Conservation (phyloP, 2,113 vertebrate species). For the Ciconia stormi region DNA sequence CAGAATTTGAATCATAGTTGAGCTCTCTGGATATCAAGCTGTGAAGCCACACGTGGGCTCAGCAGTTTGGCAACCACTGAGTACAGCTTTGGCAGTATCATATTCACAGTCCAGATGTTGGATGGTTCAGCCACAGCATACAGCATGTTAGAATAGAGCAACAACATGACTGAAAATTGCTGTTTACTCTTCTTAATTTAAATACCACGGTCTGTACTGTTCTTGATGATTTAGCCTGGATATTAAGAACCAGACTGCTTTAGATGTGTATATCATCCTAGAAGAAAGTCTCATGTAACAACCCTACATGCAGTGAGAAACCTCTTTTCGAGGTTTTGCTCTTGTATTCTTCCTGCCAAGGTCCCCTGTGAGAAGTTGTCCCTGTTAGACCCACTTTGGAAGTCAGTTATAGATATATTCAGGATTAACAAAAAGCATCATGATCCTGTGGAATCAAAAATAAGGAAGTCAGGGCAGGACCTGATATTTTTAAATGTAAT, state of each 20-base stretch:
- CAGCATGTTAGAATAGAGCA: background rate
- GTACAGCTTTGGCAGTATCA: background rate
- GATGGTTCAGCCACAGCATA: background rate
- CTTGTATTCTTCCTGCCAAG: background rate
- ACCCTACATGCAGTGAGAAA: background rate
- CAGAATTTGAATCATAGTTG: slow-evolving; percentile 36
- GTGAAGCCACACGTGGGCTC: slow-evolving; percentile 37
- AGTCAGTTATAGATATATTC: background rate
- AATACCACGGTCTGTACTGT: background rate
- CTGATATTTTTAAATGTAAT: background rate
- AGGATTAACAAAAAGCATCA: background rate
- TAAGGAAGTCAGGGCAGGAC: background rate
- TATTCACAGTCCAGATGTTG: slow-evolving; percentile 25
- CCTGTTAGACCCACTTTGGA: background rate
- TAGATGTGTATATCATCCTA: background rate
- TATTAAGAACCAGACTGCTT: background rate
- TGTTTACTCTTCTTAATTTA: slow-evolving; percentile 5
- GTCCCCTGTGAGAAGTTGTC: background rate
- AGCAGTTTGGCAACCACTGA: background rate
- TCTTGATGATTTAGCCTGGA: background rate
- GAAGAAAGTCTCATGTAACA: background rate
- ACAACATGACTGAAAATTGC: background rate
- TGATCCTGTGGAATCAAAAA: background rate
- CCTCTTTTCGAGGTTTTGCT: background rate
- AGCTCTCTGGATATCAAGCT: slow-evolving; percentile 26